Percentiles rank a stretch among this genome's conserved stretches.
Evolutionary conservation across 2,797 vertebrate genomes (phyloP).

Genomic region (Poeciliopsis turneri): DNA sequence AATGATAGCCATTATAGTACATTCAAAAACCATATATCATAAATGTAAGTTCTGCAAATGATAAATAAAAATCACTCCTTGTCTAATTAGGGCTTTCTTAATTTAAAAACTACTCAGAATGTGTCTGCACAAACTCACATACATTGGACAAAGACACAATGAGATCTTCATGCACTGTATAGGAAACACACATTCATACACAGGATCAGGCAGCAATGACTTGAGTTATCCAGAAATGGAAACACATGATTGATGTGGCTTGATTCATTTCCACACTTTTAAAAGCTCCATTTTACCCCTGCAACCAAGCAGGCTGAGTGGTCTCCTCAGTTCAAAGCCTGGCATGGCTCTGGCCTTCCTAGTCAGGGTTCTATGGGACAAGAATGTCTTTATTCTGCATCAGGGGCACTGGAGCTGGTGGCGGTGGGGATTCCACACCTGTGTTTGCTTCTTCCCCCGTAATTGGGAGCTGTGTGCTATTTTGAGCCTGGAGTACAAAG

Average conservation of each 20-base stretch:
- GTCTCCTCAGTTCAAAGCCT: conserved; percentile 78
- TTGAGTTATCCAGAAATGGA: conserved; percentile 80
- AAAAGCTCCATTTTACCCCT: conserved; percentile 76
- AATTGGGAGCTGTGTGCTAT: conserved; percentile 80
- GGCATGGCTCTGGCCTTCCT: conserved; percentile 70
- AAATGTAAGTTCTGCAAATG: not conserved
- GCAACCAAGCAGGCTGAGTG: conserved; percentile 66
- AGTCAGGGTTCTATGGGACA: conserved; percentile 69
- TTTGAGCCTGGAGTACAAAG: conserved; percentile 79
- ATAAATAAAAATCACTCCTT: not conserved
- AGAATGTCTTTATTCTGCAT: conserved; percentile 78
- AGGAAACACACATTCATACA: conserved; percentile 4
- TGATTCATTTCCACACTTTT: conserved; percentile 79
- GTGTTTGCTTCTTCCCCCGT: conserved; percentile 82
- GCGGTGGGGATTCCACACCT: conserved; percentile 79
- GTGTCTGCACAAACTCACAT: not conserved
- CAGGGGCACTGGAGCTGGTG: conserved; percentile 48
- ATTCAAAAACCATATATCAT: not conserved
- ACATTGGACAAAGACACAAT: conserved; percentile 24
- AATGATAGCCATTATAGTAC: conserved; percentile 48
- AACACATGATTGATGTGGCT: conserved; percentile 82
- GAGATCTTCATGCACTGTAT: conserved; percentile 12
- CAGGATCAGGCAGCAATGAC: conserved; percentile 32
- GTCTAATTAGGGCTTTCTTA: not conserved
- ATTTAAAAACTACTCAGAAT: conserved; percentile 8